Evolutionary conservation across 2,113 vertebrate genomes (phyloP).

Genomic region (Chunga burmeisteri): DNA sequence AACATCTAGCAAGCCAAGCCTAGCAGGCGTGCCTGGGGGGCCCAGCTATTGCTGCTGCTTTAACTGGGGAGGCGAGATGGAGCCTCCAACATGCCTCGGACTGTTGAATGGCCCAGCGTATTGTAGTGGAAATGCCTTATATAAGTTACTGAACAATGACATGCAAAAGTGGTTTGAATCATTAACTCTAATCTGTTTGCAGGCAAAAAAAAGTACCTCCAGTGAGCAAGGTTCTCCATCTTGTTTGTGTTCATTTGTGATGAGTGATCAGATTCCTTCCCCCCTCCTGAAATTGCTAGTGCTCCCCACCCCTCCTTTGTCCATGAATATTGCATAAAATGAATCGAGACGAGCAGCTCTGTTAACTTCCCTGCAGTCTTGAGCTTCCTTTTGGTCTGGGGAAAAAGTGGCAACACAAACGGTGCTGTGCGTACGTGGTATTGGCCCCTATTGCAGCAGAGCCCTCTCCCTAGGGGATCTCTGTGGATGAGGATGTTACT

Average conservation of each 20-base stretch:
- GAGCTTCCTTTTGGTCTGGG: slow-evolving; percentile 9
- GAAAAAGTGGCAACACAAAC: background rate
- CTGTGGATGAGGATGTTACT: background rate
- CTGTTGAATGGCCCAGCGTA: slow-evolving; percentile 48
- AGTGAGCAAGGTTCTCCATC: slow-evolving; percentile 48
- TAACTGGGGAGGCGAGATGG: slow-evolving; percentile 17
- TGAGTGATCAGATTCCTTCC: slow-evolving; percentile 5
- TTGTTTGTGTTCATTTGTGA: slow-evolving; percentile 40
- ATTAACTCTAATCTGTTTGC: slow-evolving; percentile 43
- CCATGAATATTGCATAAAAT: slow-evolving; percentile 40
- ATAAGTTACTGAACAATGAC: slow-evolving; percentile 54
- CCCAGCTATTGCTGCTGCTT: slow-evolving; percentile 29
- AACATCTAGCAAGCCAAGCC: slow-evolving; percentile 52
- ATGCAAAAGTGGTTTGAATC: slow-evolving; percentile 41
- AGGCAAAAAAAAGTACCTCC: slow-evolving; percentile 63
- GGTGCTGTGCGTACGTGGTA: background rate
- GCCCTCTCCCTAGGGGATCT: background rate
- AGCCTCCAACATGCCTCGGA: background rate
- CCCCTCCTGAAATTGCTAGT: slow-evolving; percentile 44
- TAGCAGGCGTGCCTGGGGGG: background rate
- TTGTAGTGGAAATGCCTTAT: slow-evolving; percentile 63
- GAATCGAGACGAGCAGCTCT: background rate
- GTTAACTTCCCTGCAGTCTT: slow-evolving; percentile 5
- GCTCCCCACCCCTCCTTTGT: slow-evolving; percentile 20
- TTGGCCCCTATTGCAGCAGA: background rate